Evolutionary conservation across 2,888 invertebrate genomes (phyloP), one percentile per base, ranked within the genome.

Genomic region (Dicyrtomina minuta): DNA sequence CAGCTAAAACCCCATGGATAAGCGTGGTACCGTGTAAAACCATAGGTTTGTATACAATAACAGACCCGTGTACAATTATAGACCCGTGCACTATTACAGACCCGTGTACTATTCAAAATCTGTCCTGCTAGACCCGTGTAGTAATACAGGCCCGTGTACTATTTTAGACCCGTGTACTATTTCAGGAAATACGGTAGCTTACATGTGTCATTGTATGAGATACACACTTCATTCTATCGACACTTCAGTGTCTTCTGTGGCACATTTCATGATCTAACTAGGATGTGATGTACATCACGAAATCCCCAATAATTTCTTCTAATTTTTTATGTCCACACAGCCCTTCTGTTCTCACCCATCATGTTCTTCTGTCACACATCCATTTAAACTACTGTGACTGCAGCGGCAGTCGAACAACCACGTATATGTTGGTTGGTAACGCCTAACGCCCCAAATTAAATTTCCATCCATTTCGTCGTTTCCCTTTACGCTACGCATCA

Each of bases 321-420:
- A 20, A 27, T 27, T 12, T 41, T 41, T 41, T 41, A 10, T 41
- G 8, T 41, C n/a, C 27, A 5, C 17, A 46, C 49, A 46, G 17
- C 49, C 17, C 49, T 46, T 55, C 33, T 55, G 55, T 55, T 55
- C 55, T 55, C 55, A 27, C 27, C 33, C 55, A 26, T 55, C 55
- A n/a, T n/a, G n/a, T n/a, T n/a, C n/a, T 55, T 55, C 33, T 55
- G 55, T 55, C 55, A 55, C 15, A n/a, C n/a, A n/a, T n/a, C 27
- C 55, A 55, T 26, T n/a, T n/a, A n/a, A n/a, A n/a, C 10, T 27
- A 27, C 15, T n/a, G 15, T 10, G n/a, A n/a, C 15, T 46, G 49
- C n/a, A 46, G 15, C 17, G 13, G 10, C 43, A 41, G 8, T 41
- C 13, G 10, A 41, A 41, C 43, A 10, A 41, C 13, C 8, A 41